phyloP scores from a whole-genome alignment of 2,888 invertebrate genomes.

The Odontocolon sp. region DNA sequence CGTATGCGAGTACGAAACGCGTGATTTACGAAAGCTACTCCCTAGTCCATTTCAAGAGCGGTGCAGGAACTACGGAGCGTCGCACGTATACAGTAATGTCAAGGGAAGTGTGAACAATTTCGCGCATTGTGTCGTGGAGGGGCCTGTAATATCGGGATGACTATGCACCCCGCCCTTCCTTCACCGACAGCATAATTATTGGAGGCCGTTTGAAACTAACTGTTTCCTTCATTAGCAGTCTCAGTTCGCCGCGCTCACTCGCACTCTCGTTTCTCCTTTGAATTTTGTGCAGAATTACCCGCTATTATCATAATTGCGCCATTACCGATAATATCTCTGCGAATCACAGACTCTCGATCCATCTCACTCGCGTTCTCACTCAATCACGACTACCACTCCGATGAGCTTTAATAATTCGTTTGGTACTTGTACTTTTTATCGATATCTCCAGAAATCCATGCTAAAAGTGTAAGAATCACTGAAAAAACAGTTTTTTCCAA shows the following conservation, averaged over 20 bases:
- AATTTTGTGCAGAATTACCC: slow-evolving; percentile 80
- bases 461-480: too few relatives aligned
- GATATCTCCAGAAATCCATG: too few relatives aligned
- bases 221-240: slow-evolving; percentile 81
- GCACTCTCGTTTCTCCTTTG: slow-evolving; percentile 64
- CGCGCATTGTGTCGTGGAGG: slow-evolving; percentile 75
- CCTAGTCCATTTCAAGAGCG: neutral
- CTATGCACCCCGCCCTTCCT: slow-evolving; percentile 28
- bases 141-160: slow-evolving; percentile 52
- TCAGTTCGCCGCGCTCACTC: slow-evolving; percentile 72
- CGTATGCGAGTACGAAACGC: slow-evolving; percentile 19
- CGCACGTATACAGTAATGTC: slow-evolving; percentile 71
- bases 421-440: slow-evolving; percentile 3
- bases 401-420: slow-evolving; percentile 30
- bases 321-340: slow-evolving; percentile 81
- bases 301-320: slow-evolving; percentile 81
- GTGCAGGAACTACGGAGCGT: slow-evolving; percentile 68
- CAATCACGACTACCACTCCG: slow-evolving; percentile 18
- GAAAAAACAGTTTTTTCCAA: too few relatives aligned
- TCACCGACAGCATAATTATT: slow-evolving; percentile 78
- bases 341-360: slow-evolving; percentile 67
- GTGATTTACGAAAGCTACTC: slow-evolving; percentile 34
- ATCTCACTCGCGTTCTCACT: slow-evolving; percentile 34
- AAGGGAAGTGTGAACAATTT: slow-evolving; percentile 81
- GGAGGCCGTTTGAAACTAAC: slow-evolving; percentile 81